Base-by-base conservation (phyloP, 2,797 vertebrate genomes). In the Enteromius thamalakanensis region DNA sequence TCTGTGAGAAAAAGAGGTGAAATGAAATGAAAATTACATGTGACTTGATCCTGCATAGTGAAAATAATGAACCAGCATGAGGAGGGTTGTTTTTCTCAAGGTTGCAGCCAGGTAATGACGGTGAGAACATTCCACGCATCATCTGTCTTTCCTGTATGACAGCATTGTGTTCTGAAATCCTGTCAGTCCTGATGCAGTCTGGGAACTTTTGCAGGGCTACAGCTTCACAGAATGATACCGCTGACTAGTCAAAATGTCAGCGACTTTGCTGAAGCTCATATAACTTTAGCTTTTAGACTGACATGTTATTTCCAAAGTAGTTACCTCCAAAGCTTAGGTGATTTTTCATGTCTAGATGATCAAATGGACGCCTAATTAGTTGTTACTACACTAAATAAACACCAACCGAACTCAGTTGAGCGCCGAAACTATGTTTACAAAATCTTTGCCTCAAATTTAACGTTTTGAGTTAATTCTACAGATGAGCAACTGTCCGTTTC, bases 191-290 rank as follows among this genome's bases (percentile, higher is more conserved):
- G 60, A 32, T 76, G 72, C 81, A 76, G 67, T 64, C 71, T 75
- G 58, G 71, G 45, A 51, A 65, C 14, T 65, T 75, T 7, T 49
- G 9, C 60, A 53, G 45, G 0, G 8, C 37, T 62, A 45, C 19
- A 78, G 60, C 45, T 65, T 82, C n/a, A 42, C 17, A 37, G 32
- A 81, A 21, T 40, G 9, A 82, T 82, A 51, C 5, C 14, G 70
- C 80, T 67, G 70, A 82, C 80, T 82, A 21, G n/a, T n/a, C 42
- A 64, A 82, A 75, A 82, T 34, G 40, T 62, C n/a, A 26, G 29
- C 10, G 70, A 65, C 62, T 82, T 72, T 3, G 4, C 21, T 49
- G 29, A 62, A 64, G 69, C 69, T 72, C 70, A 60, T 19, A 29
- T 60, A 40, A 26, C 60, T 76, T 76, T 19, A 29, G 32, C 34